These are phyloP conservation scores for Protomyctophum bolini DNA, from an alignment of 2,113 vertebrate species.

Conservation along the genomic window DNA sequence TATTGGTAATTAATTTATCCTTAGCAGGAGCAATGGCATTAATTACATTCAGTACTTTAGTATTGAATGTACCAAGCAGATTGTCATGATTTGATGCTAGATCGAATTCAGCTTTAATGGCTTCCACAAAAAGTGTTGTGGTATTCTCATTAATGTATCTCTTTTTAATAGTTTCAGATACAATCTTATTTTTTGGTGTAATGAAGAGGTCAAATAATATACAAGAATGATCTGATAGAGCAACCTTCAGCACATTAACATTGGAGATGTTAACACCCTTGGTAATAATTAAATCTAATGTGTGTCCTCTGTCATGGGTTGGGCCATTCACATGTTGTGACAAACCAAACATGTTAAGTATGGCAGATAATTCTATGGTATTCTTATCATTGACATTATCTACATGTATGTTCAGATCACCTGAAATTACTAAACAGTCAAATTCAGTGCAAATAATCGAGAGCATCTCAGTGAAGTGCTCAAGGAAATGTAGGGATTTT, in stretches of 20 bases:
- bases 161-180: neutral
- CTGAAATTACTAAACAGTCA: neutral
- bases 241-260: neutral
- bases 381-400: neutral
- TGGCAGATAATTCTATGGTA: neutral
- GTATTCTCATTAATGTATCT: no score
- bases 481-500: neutral
- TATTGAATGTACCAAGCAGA: no score
- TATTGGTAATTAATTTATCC: neutral
- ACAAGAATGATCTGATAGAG: neutral
- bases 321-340: no score
- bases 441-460: neutral
- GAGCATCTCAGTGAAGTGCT: neutral
- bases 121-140: no score
- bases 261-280: no score
- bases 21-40: neutral
- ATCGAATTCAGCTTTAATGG: no score
- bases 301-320: no score
- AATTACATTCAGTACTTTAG: no score
- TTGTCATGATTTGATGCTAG: no score
- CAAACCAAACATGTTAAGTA: no score
- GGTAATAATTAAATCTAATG: no score
- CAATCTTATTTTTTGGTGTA: neutral
- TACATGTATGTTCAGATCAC: neutral
- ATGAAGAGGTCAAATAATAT: neutral